Evolutionary conservation across 2,888 invertebrate species (phyloP), one percentile per base, ranked within the genome.

Genomic region (Nematopogon swammerdamellus): DNA sequence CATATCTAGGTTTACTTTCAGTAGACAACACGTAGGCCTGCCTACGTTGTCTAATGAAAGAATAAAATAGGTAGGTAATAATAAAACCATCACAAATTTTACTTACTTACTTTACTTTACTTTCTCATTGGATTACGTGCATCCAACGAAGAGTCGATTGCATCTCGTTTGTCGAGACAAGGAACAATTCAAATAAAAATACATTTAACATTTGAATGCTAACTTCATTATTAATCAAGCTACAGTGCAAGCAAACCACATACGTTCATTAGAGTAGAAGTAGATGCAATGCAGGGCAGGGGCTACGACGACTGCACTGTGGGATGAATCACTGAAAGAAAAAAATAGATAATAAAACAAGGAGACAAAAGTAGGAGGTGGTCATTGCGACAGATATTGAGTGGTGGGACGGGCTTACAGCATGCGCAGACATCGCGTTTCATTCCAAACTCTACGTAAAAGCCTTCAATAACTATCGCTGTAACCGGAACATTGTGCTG

Each of bases 351-450:
- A 74, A 72, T 73, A 75, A 76, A 76, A 76, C 72, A 76, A 77
- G 66, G 72, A 72, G 65, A 36, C 14, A 6, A 36, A 74, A 75
- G 74, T 73, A 79, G 76, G 77, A 77, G 77, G 77, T 68, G 72
- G 69, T 70, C 66, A 50, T 48, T 60, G 65, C 70, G 80, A 79
- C 77, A 73, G 76, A 77, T 80, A 79, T 80, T 77, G 79, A 80
- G 79, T 80, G 63, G 77, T 74, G 79, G 79, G 79, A 70, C 67
- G 80, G 77, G 73, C 77, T 50, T 50, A 61, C 74, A 73, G 63
- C 72, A 76, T 80, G 80, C 80, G 80, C 79, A 77, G 69, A 72
- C 69, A 14, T 36, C n/a, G 3, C 14, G 3, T 36, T 20, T 50
- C 3, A 3, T 8, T 3, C 36, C 11, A 14, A 14, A 36, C 8